These are phyloP conservation scores for Apamea epomidion DNA, from an alignment of 2,888 invertebrate species.

Conservation along the genomic window DNA sequence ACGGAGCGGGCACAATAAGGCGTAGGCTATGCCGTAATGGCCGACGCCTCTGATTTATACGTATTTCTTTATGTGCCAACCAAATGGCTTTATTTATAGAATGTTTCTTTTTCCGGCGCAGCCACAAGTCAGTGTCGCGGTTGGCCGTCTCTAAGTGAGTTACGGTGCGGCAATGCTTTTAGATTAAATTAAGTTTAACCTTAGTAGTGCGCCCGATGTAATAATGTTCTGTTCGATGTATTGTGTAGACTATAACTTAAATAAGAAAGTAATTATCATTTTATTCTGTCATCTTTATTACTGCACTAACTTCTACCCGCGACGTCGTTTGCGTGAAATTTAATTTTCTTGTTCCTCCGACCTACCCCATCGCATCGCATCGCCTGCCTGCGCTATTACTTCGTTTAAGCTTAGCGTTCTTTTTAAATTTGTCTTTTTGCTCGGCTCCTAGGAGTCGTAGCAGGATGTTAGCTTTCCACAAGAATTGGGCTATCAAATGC, in stretches of 20 bases:
- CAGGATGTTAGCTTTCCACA: background rate
- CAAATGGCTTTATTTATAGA: slow-evolving; percentile 85
- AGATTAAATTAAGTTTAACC: slow-evolving; percentile 79
- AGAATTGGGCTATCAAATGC: background rate
- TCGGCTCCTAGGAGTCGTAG: background rate
- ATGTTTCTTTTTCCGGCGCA: slow-evolving; percentile 78
- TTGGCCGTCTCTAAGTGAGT: slow-evolving; percentile 76
- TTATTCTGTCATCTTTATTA: background rate
- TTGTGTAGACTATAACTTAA: background rate
- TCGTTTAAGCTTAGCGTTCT: background rate
- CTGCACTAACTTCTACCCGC: background rate
- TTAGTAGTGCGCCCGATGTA: slow-evolving; percentile 69
- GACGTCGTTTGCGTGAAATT: no score
- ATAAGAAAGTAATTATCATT: background rate
- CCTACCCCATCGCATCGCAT: background rate
- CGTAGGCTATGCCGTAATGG: slow-evolving; percentile 83
- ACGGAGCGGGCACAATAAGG: slow-evolving; percentile 85
- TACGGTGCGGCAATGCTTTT: slow-evolving; percentile 74
- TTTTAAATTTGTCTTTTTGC: background rate
- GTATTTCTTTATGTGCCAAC: slow-evolving; percentile 87
- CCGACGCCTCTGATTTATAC: slow-evolving; percentile 87
- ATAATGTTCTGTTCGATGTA: slow-evolving; percentile 48
- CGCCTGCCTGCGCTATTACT: background rate
- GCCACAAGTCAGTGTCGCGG: slow-evolving; percentile 75
- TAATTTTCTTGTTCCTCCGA: background rate